Conservation (phyloP, 1,140 invertebrate genomes). For the Trypoxylus dichotomus region DNA sequence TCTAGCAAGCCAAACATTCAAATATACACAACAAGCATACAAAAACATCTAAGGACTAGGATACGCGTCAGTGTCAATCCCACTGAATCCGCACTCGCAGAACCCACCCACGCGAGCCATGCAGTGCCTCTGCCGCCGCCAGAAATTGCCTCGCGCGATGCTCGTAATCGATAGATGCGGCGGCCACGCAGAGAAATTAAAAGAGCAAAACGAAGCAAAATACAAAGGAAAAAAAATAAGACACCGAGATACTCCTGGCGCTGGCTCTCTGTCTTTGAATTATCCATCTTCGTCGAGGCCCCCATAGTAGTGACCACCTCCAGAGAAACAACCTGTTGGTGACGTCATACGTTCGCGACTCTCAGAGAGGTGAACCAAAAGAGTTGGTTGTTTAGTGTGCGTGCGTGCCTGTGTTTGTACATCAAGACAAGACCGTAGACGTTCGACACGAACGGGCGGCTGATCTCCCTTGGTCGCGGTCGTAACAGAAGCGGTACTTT, state of each 20-base stretch:
- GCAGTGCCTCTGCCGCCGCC: not conserved
- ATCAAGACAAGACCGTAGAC: constrained; percentile 7
- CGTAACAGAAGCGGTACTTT: not conserved
- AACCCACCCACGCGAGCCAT: not conserved
- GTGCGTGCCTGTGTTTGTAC: constrained; percentile 8
- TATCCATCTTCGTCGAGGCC: not conserved
- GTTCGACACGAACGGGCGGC: not conserved
- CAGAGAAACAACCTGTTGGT: constrained; percentile 24
- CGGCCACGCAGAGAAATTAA: constrained; percentile 4
- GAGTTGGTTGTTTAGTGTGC: constrained; percentile 11
- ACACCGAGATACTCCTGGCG: not conserved
- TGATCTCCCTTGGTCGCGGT: not conserved
- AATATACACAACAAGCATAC: not conserved
- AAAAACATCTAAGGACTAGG: not conserved
- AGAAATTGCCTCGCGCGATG: constrained; percentile 5
- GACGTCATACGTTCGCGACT: constrained; percentile 20
- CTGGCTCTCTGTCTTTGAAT: not conserved
- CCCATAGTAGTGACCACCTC: constrained; percentile 22
- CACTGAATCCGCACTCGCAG: not conserved
- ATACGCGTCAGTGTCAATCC: not conserved
- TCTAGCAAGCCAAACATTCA: not conserved
- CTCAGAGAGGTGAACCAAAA: constrained; percentile 15
- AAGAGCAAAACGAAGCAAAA: constrained; percentile 6
- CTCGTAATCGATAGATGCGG: not conserved
- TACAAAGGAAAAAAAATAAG: not conserved